These are phyloP conservation scores for Biston betularia DNA, from an alignment of 2,888 invertebrate species.

Conservation along the genomic window DNA sequence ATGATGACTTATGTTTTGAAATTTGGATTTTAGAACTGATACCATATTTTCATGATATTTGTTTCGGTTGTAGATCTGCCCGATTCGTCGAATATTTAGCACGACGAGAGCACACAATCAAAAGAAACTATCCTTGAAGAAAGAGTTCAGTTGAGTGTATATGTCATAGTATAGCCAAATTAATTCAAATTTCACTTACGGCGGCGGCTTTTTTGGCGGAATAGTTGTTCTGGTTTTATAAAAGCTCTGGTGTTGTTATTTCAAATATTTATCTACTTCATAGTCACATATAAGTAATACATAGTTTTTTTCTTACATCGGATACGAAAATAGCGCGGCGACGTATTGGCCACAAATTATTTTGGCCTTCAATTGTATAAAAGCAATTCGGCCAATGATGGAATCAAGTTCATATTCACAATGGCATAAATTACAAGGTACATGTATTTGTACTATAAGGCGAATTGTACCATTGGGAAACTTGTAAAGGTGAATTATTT, in stretches of 20 bases:
- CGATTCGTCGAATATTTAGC: not conserved
- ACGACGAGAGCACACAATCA: not conserved
- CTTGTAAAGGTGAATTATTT: slow-evolving; percentile 9
- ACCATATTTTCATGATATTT: no score
- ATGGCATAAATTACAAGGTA: slow-evolving; percentile 18
- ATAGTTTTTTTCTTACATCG: slow-evolving; percentile 8
- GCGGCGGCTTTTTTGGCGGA: no score
- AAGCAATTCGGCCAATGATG: slow-evolving; percentile 21
- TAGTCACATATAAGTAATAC: not conserved
- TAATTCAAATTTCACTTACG: no score
- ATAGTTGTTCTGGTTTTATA: not conserved
- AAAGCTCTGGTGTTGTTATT: not conserved
- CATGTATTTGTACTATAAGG: slow-evolving; percentile 4
- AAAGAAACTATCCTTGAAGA: not conserved
- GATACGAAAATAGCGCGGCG: slow-evolving; percentile 1
- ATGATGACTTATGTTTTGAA: no score
- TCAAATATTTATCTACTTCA: not conserved
- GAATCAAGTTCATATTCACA: slow-evolving; percentile 21
- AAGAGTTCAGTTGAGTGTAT: no score
- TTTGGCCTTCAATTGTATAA: slow-evolving; percentile 26
- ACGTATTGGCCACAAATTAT: slow-evolving; percentile 26
- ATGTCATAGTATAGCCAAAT: no score
- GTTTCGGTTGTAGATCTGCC: not conserved
- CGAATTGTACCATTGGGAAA: slow-evolving; percentile 19
- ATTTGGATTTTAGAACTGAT: no score